Conservation (phyloP, 2,113 vertebrate species). For the Patagioenas fasciata region DNA sequence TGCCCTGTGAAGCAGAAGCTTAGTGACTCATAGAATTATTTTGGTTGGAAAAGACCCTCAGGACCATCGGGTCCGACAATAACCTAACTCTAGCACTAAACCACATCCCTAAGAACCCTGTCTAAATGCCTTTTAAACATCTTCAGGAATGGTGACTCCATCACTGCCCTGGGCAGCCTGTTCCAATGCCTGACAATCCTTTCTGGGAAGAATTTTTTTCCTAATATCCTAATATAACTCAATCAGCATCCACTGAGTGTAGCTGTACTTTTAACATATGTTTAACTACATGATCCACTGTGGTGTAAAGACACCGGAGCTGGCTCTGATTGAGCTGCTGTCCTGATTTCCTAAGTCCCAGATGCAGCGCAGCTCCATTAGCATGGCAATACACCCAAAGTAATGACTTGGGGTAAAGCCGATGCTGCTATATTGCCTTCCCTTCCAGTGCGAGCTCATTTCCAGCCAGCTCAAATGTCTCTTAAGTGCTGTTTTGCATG, state of each 20-base stretch:
- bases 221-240: background rate
- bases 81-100: no score
- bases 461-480: background rate
- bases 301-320: background rate
- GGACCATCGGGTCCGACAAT: no score
- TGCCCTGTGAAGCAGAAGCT: background rate
- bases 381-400: conserved; percentile 1
- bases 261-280: background rate
- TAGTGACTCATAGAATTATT: no score
- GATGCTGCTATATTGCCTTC: conserved; percentile 5
- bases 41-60: no score
- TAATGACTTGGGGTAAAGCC: conserved; percentile 18
- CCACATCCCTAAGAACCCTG: no score
- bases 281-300: background rate
- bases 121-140: no score
- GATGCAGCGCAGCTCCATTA: background rate
- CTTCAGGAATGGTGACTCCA: no score
- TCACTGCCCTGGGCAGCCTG: no score
- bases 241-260: background rate
- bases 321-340: background rate
- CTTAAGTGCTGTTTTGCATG: background rate
- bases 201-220: no score
- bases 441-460: conserved; percentile 1
- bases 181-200: no score
- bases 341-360: background rate